Evolutionary conservation across 2,888 invertebrate species (phyloP), one percentile per base, ranked within the genome.

Genomic region (Chrysotoxum bicinctum): DNA sequence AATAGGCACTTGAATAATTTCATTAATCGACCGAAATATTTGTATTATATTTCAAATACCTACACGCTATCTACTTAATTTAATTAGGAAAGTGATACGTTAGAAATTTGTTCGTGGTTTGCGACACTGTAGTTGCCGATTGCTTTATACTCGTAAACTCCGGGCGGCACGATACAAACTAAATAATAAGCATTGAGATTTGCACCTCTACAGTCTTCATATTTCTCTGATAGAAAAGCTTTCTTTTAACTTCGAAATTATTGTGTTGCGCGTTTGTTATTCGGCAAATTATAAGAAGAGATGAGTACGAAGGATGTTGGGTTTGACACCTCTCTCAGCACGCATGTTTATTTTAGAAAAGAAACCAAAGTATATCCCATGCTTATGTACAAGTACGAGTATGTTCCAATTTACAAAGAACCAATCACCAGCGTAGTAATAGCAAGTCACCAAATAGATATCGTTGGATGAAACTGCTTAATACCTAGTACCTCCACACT

Each of bases 181-280:
- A 52, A 70, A 72, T 45, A 48, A 35, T 72, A 35, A 35, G 50
- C 43, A 43, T 56, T 48, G 21, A 58, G 70, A 82, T 72, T 72
- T 82, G 64, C 69, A 82, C 72, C 66, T 77, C 21, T 40, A 45
- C 21, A 70, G 56, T 52, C 64, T 30, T 26, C 5, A 2, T 26
- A 68, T 72, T 72, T 82, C 66, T 70, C 64, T 52, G 40, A 50
- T 12, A 52, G 70, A 58, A 58, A 77, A 82, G 82, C 82, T 82
- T 82, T 82, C 66, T 68, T 26, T 37, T 32, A 52, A 70, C 58
- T 70, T 72, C 66, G 45, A 77, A 72, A 72, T 37, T 76, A 70
- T 43, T 66, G 56, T 77, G 72, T 77, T 76, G 66, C 72, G 81
- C 77, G 72, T 68, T 68, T 80, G 23, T 21, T 58, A 58, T 58